These are phyloP conservation scores for Pheosia gnoma DNA, from an alignment of 2,888 invertebrate genomes.

Conservation along the genomic window DNA sequence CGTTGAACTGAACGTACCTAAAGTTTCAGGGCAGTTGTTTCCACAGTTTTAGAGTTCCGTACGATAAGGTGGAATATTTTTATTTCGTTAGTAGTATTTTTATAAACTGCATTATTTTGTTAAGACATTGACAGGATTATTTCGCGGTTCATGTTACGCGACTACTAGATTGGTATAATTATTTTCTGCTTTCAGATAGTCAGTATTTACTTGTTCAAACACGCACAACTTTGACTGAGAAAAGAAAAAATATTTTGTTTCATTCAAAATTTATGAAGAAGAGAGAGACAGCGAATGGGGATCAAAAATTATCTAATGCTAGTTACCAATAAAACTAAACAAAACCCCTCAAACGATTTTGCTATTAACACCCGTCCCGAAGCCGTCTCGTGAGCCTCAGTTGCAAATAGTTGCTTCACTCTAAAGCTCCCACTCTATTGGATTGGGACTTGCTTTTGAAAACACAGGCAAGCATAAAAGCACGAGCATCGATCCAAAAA, in stretches of 20 bases:
- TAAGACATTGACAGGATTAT: no score
- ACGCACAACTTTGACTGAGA: no score
- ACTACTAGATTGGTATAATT: no score
- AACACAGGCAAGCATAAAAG: background rate
- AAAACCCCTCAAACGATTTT: background rate
- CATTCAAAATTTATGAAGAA: no score
- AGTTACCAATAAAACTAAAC: background rate
- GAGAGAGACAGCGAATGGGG: no score
- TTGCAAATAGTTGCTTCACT: constrained; percentile 5
- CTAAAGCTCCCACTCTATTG: constrained; percentile 1
- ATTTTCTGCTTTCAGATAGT: no score
- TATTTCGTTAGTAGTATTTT: no score
- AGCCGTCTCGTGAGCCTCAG: background rate
- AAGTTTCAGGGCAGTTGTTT: constrained; percentile 22
- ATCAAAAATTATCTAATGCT: no score
- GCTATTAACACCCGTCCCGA: constrained; percentile 11
- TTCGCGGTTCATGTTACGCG: no score
- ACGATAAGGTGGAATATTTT: background rate
- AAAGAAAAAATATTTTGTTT: no score
- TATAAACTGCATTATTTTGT: no score
- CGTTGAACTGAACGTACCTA: constrained; percentile 19
- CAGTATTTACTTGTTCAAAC: no score
- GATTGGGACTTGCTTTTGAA: constrained; percentile 1
- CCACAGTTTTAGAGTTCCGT: constrained; percentile 17
- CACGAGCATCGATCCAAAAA: background rate